Evolutionary conservation across 2,888 invertebrate genomes (phyloP), one percentile per base, ranked within the genome.

Genomic region (Diabrotica balteata): DNA sequence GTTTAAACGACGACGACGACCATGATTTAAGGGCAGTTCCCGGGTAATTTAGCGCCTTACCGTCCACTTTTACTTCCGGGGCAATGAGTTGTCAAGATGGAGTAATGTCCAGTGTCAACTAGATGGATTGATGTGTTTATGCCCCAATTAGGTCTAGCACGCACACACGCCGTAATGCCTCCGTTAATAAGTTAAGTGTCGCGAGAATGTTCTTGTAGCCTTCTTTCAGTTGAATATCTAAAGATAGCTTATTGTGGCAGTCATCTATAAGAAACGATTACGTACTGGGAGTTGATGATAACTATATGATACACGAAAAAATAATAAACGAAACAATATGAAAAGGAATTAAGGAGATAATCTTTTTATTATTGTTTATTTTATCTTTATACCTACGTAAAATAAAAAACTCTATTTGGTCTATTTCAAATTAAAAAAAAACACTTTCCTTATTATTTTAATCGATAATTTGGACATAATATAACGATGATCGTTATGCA

Each of bases 61-160:
- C 76, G 75, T 75, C 77, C 75, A 75, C 72, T 72, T 74, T 76
- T 77, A 74, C 73, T 79, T 78, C 77, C 76, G 71, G 75, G 68
- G 75, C 75, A 77, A 72, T 76, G 77, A 78, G 76, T 77, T 76
- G 77, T 77, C 78, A 75, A 78, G 78, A 79, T 77, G 75, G 73
- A 77, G 77, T 77, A 74, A 77, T 80, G 80, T 81, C 78, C 78
- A 79, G 80, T 80, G 80, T 76, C 79, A 80, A 78, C 76, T 78
- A 81, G 81, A 82, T 81, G 81, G 80, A 82, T 82, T 80, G 77
- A 78, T 79, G 76, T 79, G 81, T 81, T 80, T 79, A 77, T 77
- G 77, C 77, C 76, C 79, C 78, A 80, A 80, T 81, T 81, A 82
- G 78, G 70, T 61, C 53, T 11, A 54, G 69, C 78, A 78, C 78